Evolutionary conservation across 2,113 vertebrate species (phyloP), one percentile per base, ranked within the genome.

Genomic region (Osmerus mordax): DNA sequence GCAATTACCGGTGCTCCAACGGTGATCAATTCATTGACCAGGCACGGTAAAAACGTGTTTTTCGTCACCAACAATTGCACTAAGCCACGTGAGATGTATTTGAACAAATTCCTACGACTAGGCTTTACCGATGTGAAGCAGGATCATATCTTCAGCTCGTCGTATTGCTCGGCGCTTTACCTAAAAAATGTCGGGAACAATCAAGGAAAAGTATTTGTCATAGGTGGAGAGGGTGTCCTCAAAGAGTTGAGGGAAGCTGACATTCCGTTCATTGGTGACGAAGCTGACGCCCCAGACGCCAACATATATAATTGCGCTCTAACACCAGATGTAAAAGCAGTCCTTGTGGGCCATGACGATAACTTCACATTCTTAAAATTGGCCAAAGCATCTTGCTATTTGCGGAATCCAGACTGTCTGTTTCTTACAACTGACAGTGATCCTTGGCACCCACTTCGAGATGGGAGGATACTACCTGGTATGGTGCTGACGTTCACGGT

Each of bases 11-110:
- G 95, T 6, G 94, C 94, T 2, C 90, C 91, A 0, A 89, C 92
- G 84, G 91, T 95, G 88, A 86, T 96, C 71, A 92, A 86, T 59
- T 83, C 91, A 65, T 86, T 96, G 72, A 87, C 90, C 74, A 87
- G 78, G 23, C 88, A 81, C 51, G 94, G 94, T 28, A 96, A 96
- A 88, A 86, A 88, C 81, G 89, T 94, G 0, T 89, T 95, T 67
- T 95, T 96, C 89, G 94, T 96, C 84, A 96, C 94, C 89, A 96
- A 96, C 91, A 96, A 96, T 89, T 91, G 90, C 91, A 92, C 93
- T 83, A 93, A 93, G 87, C 92, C 94, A 3, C 91, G 94, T 73
- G 91, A 92, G 62, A 94, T 91, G 80, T 93, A 95, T 72, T 88
- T 93, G 70, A 73, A 78, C 76, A 95, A 95, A 88, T 95, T 96